These are phyloP conservation scores for Cardiocondyla obscurior DNA, from an alignment of 1,140 invertebrate genomes.

Conservation along the genomic window DNA sequence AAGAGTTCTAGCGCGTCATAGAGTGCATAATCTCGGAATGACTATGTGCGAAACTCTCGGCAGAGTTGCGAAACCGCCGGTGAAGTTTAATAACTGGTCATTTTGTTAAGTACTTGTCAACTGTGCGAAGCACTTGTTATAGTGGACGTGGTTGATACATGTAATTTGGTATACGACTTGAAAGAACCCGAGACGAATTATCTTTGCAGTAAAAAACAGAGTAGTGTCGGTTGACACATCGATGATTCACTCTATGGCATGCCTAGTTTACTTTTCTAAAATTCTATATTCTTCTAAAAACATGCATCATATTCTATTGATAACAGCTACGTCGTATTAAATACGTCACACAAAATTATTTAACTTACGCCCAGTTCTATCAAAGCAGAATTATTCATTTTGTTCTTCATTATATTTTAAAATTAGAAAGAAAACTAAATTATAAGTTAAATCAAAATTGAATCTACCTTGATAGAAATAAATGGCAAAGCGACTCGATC, in stretches of 20 bases:
- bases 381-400: neutral
- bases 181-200: neutral
- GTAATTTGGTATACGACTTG: neutral
- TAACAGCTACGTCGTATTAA: neutral
- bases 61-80: neutral
- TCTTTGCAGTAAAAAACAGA: neutral
- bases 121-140: neutral
- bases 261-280: constrained; percentile 1
- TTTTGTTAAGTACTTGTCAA: too few species aligned
- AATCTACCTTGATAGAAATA: neutral
- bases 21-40: neutral
- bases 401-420: too few species aligned
- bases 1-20: constrained; percentile 15
- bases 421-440: too few species aligned
- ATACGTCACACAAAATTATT: neutral
- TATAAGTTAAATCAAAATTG: neutral
- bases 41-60: neutral
- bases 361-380: neutral
- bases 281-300: neutral
- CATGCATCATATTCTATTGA: constrained; percentile 15
- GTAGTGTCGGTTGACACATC: neutral
- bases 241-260: constrained; percentile 29
- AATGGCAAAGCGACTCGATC: neutral
- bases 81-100: neutral
- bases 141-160: neutral